phyloP scores from a whole-genome alignment of 2,797 vertebrate species.

The Miichthys miiuy region DNA sequence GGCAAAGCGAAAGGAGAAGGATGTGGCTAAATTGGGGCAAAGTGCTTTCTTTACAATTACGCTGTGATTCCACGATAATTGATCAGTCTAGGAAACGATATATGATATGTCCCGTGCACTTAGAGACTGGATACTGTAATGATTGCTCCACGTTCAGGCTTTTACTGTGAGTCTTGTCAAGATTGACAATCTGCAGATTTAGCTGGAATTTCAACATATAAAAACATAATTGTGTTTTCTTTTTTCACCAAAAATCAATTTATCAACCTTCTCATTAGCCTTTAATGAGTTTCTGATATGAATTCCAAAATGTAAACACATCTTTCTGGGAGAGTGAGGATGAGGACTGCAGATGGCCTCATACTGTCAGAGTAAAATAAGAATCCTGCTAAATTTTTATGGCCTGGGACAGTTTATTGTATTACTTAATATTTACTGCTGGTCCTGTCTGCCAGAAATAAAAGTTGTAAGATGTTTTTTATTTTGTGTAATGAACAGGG shows the following conservation, averaged over 20 bases:
- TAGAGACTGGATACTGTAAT: slow-evolving; percentile 24
- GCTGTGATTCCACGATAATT: slow-evolving; percentile 40
- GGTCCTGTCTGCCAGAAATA: slow-evolving; percentile 28
- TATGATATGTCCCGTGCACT: slow-evolving; percentile 25
- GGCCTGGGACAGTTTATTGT: slow-evolving; percentile 4
- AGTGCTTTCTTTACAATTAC: slow-evolving; percentile 45
- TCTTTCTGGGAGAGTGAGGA: slow-evolving; percentile 36
- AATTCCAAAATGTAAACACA: slow-evolving; percentile 54
- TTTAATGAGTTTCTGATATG: slow-evolving; percentile 38
- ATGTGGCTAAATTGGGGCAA: slow-evolving; percentile 40
- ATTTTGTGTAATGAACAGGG: background rate
- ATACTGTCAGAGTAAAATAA: slow-evolving; percentile 27
- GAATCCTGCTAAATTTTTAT: slow-evolving; percentile 31
- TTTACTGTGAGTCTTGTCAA: slow-evolving; percentile 33
- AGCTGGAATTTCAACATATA: slow-evolving; percentile 18
- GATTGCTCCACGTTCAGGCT: slow-evolving; percentile 8
- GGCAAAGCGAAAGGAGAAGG: slow-evolving; percentile 29
- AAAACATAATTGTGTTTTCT: slow-evolving; percentile 17
- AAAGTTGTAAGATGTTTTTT: background rate
- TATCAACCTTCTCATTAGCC: slow-evolving; percentile 27
- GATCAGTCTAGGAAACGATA: slow-evolving; percentile 47
- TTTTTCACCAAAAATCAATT: slow-evolving; percentile 21
- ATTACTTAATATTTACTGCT: slow-evolving; percentile 39
- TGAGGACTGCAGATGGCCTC: slow-evolving; percentile 18
- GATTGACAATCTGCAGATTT: slow-evolving; percentile 38